Base-by-base conservation (phyloP, 2,888 invertebrate species). In the Sycophila texana region DNA sequence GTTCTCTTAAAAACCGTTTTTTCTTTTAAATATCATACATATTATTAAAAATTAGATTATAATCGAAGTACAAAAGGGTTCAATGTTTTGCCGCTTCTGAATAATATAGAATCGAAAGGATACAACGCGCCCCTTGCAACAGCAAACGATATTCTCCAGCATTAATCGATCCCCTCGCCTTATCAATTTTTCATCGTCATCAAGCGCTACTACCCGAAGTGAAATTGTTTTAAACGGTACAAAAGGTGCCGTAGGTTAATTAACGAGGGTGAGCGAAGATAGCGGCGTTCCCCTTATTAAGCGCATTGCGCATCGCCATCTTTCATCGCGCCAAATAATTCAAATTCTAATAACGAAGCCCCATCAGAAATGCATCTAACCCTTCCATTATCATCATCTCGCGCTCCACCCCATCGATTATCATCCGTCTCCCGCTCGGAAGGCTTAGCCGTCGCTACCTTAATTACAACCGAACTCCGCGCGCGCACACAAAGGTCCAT, bases 351-450 rank as follows among this genome's bases (percentile, higher is more conserved):
- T 14, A 20, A 66, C 18, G 53, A 51, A 67, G 51, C 16, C 22
- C 66, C 51, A 72, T 49, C 53, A 51, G 67, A 20, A 53, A 53
- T 39, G 16, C n/a, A n/a, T 49, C 26, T 26, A 61, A 72, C 61
- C 72, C 72, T 53, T 67, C 49, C 66, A 67, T 67, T 53, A 53
- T 22, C 13, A 53, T 67, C 66, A 22, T 39, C 66, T 20, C 22
- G 61, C 18, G 18, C n/a, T 12, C 60, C 4, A 0, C 3, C 53
- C 66, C 26, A 53, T 26, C 51, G 57, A 30, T 2, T 51, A 51
- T 47, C n/a, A 3, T 14, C 16, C 5, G 13, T 22, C 26, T 22
- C 60, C 51, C 39, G 22, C 51, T 12, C 53, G 16, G 5, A 70
- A 70, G 39, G 57, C 68, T 16, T 18, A 13, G 26, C 57, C 57